phyloP scores from a whole-genome alignment of 1,140 invertebrate species.

The Zaprionus africanus region DNA sequence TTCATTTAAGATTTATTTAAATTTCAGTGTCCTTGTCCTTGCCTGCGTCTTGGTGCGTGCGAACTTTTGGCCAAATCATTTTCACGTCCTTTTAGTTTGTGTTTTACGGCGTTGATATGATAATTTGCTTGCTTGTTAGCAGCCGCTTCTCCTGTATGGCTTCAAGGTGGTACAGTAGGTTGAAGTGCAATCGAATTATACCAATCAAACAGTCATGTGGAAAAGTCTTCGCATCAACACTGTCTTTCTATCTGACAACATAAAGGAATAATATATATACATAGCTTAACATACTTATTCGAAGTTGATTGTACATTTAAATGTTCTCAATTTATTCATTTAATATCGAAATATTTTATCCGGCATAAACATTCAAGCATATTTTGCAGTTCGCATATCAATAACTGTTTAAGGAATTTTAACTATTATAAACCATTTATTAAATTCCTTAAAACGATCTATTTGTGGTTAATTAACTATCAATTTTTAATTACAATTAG shows the following conservation, averaged over 20 bases:
- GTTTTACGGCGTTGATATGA: slow-evolving; percentile 69
- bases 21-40: slow-evolving; percentile 41
- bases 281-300: too few relatives aligned
- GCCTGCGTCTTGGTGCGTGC: slow-evolving; percentile 7
- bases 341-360: too few relatives aligned
- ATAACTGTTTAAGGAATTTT: not conserved
- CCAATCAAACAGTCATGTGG: not conserved
- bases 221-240: not conserved
- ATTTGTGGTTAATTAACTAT: slow-evolving; percentile 1
- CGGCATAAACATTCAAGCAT: too few relatives aligned
- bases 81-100: slow-evolving; percentile 61
- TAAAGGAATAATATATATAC: not conserved
- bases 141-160: slow-evolving; percentile 23
- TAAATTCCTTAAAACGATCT: not conserved
- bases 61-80: slow-evolving; percentile 53
- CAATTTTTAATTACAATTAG: not conserved
- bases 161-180: not conserved
- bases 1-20: slow-evolving; percentile 78
- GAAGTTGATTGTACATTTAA: too few relatives aligned
- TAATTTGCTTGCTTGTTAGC: slow-evolving; percentile 60
- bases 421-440: not conserved
- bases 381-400: not conserved
- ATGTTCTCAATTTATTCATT: too few relatives aligned
- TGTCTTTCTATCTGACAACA: not conserved
- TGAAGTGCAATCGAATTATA: not conserved